Evolutionary conservation across 2,888 invertebrate species (phyloP), one percentile per base, ranked within the genome.

Genomic region (Thera britannica): DNA sequence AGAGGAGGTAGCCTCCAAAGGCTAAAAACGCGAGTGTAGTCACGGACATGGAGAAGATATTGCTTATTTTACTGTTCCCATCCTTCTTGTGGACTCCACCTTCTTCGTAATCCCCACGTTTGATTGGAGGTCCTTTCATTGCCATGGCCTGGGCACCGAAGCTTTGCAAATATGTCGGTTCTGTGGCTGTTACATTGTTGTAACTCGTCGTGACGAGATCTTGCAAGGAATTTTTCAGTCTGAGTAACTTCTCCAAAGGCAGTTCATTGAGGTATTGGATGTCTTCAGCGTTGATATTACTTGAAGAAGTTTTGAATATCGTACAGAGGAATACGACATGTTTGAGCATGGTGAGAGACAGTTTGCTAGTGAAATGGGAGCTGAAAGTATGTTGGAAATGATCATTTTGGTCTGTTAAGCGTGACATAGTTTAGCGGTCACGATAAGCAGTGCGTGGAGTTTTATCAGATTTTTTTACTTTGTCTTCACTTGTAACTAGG

Each of bases 1-100:
- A 97, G 1, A 97, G 83, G 34, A 98, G 88, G 81, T 98, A 98
- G 1, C 97, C 97, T 0, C 97, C 97, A 79, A 98, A 98, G 0
- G 97, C 97, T 6, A 97, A 87, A 87, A 97, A 97, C 0, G 97
- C 96, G 62, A 97, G 87, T 0, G 97, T 95, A 0, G 97, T 97
- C 8, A 97, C 94, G 0, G 97, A 96, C 75, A 96, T 93, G 72
- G 97, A 96, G 79, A 97, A 97, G 61, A 97, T 95, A 57, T 96
- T 96, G 74, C 96, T 96, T 59, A 97, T 92, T 83, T 96, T 96
- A 3, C 95, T 94, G 38, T 95, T 93, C 55, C 93, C 83, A 5
- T 89, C 88, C 73, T 93, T 94, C 79, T 94, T 90, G 79, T 86
- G 80, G 0, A 92, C 75, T 1, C 86, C 76, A 1, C 86, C 87